Evolutionary conservation across 2,888 invertebrate species (phyloP).

Genomic region (Xanthostigma xanthostigma): DNA sequence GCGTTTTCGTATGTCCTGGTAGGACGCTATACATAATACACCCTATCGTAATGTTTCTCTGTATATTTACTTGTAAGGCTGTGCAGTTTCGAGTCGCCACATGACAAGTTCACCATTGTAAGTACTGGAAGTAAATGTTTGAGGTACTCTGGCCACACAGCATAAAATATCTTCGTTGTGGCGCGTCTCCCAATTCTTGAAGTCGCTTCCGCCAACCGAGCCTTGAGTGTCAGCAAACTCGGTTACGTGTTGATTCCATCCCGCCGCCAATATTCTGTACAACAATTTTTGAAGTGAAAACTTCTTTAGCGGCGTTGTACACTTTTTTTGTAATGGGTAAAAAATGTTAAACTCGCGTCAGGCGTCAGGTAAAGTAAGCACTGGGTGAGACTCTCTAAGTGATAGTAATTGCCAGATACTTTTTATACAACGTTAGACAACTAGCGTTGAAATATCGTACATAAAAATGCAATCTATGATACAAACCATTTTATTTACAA

Average conservation of each 20-base stretch:
- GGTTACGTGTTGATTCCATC: conserved; percentile 61
- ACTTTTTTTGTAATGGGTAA: conserved; percentile 13
- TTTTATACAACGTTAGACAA: too few species aligned
- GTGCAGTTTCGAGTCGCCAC: conserved; percentile 71
- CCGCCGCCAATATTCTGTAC: conserved; percentile 57
- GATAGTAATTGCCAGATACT: too few species aligned
- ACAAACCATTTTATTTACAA: too few species aligned
- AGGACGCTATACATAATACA: background rate
- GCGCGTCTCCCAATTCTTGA: conserved; percentile 52
- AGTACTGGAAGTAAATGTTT: conserved; percentile 57
- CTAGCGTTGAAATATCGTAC: too few species aligned
- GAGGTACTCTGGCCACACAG: conserved; percentile 46
- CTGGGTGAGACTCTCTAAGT: too few species aligned
- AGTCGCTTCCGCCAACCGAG: conserved; percentile 30
- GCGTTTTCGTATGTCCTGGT: too few species aligned
- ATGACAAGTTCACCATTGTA: conserved; percentile 68
- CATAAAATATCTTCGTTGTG: conserved; percentile 65
- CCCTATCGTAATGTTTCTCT: conserved; percentile 20
- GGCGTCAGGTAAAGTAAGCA: too few species aligned
- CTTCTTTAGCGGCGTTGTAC: too few species aligned
- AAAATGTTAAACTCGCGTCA: too few species aligned
- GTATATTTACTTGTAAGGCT: conserved; percentile 41
- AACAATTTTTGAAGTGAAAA: too few species aligned
- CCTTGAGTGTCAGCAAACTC: conserved; percentile 45
- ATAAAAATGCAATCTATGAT: too few species aligned